Conservation (phyloP, 2,797 vertebrate genomes). For the Cichlasoma orientale region DNA sequence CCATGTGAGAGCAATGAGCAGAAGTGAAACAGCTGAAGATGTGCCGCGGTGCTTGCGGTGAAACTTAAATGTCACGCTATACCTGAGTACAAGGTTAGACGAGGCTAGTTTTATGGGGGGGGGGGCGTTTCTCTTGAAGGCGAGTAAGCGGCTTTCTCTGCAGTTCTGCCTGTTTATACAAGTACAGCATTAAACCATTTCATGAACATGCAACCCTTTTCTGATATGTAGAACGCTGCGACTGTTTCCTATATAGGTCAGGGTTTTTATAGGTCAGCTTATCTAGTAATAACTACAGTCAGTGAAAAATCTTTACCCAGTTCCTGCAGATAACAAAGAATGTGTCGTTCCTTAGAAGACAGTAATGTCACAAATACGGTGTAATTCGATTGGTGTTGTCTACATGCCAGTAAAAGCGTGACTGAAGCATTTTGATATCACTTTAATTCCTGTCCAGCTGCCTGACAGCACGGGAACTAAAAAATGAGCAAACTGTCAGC, state of each 20-base stretch:
- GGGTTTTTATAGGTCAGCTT: neutral
- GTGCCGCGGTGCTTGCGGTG: conserved; percentile 41
- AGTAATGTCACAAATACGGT: neutral
- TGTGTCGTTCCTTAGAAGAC: neutral
- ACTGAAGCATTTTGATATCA: neutral
- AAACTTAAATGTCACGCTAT: conserved; percentile 37
- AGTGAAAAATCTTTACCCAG: neutral
- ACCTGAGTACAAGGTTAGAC: conserved; percentile 17
- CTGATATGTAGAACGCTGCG: neutral
- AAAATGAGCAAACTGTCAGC: neutral
- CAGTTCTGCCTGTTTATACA: neutral
- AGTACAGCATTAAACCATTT: neutral
- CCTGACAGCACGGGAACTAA: neutral
- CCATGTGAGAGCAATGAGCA: conserved; percentile 56
- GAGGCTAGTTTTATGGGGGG: neutral
- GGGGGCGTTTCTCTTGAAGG: neutral
- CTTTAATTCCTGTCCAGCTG: neutral
- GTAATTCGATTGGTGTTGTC: neutral
- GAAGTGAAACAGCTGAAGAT: conserved; percentile 61
- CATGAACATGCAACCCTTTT: neutral
- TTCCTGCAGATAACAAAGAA: neutral
- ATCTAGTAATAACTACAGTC: neutral
- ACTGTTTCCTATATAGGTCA: neutral
- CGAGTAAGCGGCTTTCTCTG: fast-evolving
- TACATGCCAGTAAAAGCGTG: neutral